These are phyloP conservation scores for Scaptomyza reducta DNA, from an alignment of 2,888 invertebrate species.

Conservation along the genomic window DNA sequence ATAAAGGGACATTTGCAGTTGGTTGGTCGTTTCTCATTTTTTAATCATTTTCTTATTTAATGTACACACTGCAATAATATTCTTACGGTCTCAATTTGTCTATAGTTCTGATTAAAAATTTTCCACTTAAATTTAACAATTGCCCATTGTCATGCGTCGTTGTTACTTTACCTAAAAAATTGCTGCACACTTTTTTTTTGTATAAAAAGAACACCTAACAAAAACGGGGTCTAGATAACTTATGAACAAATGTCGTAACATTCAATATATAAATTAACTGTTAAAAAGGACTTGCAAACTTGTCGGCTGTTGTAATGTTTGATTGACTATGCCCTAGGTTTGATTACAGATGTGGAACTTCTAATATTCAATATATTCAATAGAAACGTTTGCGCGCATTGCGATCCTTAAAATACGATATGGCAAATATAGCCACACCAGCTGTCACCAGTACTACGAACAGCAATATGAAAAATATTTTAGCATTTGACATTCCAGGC, in stretches of 20 bases:
- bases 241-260: conserved; percentile 56
- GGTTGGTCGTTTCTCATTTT: conserved; percentile 46
- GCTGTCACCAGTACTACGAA: conserved; percentile 92
- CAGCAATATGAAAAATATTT: conserved; percentile 94
- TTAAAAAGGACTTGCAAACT: conserved; percentile 48
- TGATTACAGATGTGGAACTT: conserved; percentile 28
- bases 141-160: conserved; percentile 44
- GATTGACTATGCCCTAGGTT: conserved; percentile 59
- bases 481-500: conserved; percentile 94
- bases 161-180: conserved; percentile 24
- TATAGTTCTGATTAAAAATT: conserved; percentile 74
- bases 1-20: conserved; percentile 22
- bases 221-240: conserved; percentile 32
- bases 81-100: conserved; percentile 76
- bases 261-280: conserved; percentile 58
- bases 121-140: conserved; percentile 75
- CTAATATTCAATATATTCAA: conserved; percentile 44
- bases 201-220: conserved; percentile 35
- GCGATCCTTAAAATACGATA: conserved; percentile 97
- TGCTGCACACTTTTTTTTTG: conserved; percentile 21
- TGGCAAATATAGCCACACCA: conserved; percentile 93
- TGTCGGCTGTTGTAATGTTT: conserved; percentile 48
- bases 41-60: conserved; percentile 46
- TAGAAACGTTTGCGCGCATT: conserved; percentile 93
- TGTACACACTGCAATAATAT: conserved; percentile 73